Conservation (phyloP, 1,140 invertebrate genomes). For the Melitaea cinxia region DNA sequence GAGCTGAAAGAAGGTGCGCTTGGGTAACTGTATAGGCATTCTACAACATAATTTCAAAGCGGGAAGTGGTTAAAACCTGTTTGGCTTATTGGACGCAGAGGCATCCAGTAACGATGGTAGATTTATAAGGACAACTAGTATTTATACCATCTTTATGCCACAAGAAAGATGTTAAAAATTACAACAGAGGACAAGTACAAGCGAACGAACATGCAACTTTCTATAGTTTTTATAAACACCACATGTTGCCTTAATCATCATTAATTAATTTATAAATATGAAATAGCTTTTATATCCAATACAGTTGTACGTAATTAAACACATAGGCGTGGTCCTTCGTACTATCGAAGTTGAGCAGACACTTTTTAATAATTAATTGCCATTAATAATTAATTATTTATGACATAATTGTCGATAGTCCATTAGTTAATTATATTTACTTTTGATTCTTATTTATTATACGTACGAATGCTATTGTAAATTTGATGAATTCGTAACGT, state of each 20-base stretch:
- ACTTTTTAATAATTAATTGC: background rate
- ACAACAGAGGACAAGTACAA: slow-evolving; percentile 35
- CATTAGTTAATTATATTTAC: too few species aligned
- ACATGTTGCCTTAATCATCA: slow-evolving; percentile 29
- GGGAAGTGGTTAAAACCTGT: slow-evolving; percentile 69
- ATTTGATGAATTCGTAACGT: background rate
- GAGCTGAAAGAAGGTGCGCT: slow-evolving; percentile 27
- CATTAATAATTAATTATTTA: background rate
- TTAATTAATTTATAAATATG: slow-evolving; percentile 29
- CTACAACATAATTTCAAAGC: slow-evolving; percentile 70
- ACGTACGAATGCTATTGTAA: background rate
- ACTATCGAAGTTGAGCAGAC: slow-evolving; percentile 12
- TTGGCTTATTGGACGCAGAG: slow-evolving; percentile 69
- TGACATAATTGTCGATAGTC: too few species aligned
- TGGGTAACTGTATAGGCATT: slow-evolving; percentile 70
- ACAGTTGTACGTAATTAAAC: slow-evolving; percentile 9
- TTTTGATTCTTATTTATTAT: background rate
- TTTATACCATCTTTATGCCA: slow-evolving; percentile 43
- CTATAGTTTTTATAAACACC: slow-evolving; percentile 40
- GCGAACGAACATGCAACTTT: slow-evolving; percentile 44
- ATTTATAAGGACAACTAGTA: slow-evolving; percentile 66
- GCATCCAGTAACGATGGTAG: slow-evolving; percentile 60
- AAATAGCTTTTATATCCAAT: slow-evolving; percentile 25
- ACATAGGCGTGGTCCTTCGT: slow-evolving; percentile 17
- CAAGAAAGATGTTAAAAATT: slow-evolving; percentile 47